A percentile compares a stretch with the other conserved stretches of the same genome.
Evolutionary conservation across 2,888 invertebrate genomes (phyloP).

Genomic region (Liopterus haemorrhoidalis): DNA sequence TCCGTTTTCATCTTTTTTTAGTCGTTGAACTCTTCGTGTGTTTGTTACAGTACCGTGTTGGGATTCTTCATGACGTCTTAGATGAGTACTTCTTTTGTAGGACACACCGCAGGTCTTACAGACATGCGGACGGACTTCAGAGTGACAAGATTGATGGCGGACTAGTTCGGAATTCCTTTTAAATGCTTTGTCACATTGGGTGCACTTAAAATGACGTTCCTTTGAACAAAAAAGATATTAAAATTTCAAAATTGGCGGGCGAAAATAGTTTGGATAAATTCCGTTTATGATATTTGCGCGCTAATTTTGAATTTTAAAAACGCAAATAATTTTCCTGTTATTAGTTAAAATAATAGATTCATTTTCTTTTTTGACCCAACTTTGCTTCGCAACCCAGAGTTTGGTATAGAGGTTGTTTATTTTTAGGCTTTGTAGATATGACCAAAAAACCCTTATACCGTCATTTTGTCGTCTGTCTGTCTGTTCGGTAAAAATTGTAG

Average conservation of each 20-base stretch:
- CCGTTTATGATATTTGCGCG: too few species aligned
- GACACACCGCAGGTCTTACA: conserved; percentile 40
- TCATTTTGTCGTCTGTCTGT: too few species aligned
- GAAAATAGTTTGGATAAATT: too few species aligned
- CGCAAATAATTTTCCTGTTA: too few species aligned
- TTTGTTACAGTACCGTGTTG: conserved; percentile 38
- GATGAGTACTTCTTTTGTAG: conserved; percentile 41
- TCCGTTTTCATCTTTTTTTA: conserved; percentile 39
- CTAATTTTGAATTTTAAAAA: too few species aligned
- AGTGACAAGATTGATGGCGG: conserved; percentile 41
- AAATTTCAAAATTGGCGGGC: not conserved
- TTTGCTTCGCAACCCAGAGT: too few species aligned
- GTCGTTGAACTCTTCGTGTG: conserved; percentile 36
- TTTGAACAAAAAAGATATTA: conserved; percentile 21
- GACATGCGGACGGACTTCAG: conserved; percentile 40
- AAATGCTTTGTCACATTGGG: conserved; percentile 41
- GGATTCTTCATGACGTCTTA: conserved; percentile 40
- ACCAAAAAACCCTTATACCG: too few species aligned
- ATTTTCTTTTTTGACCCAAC: too few species aligned
- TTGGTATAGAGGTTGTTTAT: too few species aligned
- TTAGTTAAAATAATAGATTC: too few species aligned
- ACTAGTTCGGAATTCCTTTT: conserved; percentile 42
- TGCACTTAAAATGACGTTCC: conserved; percentile 40
- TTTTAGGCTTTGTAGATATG: too few species aligned
- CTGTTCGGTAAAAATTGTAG: too few species aligned